Base-by-base conservation (phyloP, 2,888 invertebrate genomes). In the Nineta flava region DNA sequence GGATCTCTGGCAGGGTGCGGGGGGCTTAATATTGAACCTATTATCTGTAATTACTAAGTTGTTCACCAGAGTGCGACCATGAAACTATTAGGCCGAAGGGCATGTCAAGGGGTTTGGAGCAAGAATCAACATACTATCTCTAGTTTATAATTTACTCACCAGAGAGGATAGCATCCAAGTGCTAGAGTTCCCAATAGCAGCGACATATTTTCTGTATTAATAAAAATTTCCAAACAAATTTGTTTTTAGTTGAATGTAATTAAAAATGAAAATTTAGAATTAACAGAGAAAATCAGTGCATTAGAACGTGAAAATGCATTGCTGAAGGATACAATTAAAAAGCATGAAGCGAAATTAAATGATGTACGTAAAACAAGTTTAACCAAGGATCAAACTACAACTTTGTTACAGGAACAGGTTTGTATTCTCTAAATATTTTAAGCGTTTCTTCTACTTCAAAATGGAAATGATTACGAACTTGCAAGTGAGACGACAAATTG, bases 331-430 rank as follows among this genome's bases (percentile, higher is more conserved):
- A 57, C 64, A 6, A 55, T 65, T 2, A 56, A 53, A 13, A 61
- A 62, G 34, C 63, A 65, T 49, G 56, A 59, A 40, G 54, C 59
- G 15, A 60, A 66, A 52, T 52, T 76, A 0, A 67, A 70, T 9
- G 67, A 62, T 12, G 56, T 65, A 47, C 72, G 72, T 57, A 76
- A 76, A 58, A 74, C 73, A 0, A 74, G 75, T 17, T 59, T 81
- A 41, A 78, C 80, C 0, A 76, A 76, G 55, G 78, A 82, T 54
- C 80, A 83, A 65, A 75, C 82, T 0, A 72, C 77, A 1, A 74
- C 72, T 48, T 66, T 86, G 4, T 66, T 84, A 47, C 76, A 76
- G 51, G 83, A 86, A 62, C 61, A 86, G 61, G 75, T 79, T 26
- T 6, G 26, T 19, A 19, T 26, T 7, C 7, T 7, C 19, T 19